Evolutionary conservation across 2,113 vertebrate species (phyloP).

Genomic region (Myanophis thanlyinensis): DNA sequence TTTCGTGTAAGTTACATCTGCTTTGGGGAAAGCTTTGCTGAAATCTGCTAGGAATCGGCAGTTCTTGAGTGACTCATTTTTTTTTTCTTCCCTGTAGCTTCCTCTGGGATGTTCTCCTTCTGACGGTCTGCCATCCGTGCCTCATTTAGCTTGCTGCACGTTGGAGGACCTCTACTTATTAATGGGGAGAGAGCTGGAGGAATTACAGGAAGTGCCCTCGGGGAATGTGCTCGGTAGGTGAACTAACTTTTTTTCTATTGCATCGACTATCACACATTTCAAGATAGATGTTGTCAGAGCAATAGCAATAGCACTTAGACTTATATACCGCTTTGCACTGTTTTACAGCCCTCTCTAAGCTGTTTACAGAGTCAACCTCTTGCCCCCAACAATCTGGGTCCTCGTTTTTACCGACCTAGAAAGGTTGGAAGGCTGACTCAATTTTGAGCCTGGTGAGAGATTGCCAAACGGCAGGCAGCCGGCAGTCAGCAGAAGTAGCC

Average conservation of each 20-base stretch:
- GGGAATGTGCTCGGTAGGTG: slow-evolving; percentile 89
- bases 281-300: neutral
- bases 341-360: too few species aligned
- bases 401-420: too few species aligned
- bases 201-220: slow-evolving; percentile 86
- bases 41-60: neutral
- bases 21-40: neutral
- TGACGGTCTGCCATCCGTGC: slow-evolving; percentile 67
- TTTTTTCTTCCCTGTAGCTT: slow-evolving; percentile 67
- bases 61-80: too few species aligned
- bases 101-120: slow-evolving; percentile 68
- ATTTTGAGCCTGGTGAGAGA: too few species aligned
- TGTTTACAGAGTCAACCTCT: too few species aligned
- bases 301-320: too few species aligned
- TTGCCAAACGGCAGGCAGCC: too few species aligned
- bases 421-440: too few species aligned
- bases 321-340: too few species aligned
- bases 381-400: too few species aligned
- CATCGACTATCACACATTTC: neutral
- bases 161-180: slow-evolving; percentile 88
- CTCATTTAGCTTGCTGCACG: slow-evolving; percentile 81
- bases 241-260: slow-evolving; percentile 3
- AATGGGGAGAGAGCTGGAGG: slow-evolving; percentile 93
- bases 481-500: too few species aligned
- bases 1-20: neutral